These are phyloP conservation scores for Hystrix cristata DNA, from an alignment of 2,113 vertebrate species.

Conservation along the genomic window DNA sequence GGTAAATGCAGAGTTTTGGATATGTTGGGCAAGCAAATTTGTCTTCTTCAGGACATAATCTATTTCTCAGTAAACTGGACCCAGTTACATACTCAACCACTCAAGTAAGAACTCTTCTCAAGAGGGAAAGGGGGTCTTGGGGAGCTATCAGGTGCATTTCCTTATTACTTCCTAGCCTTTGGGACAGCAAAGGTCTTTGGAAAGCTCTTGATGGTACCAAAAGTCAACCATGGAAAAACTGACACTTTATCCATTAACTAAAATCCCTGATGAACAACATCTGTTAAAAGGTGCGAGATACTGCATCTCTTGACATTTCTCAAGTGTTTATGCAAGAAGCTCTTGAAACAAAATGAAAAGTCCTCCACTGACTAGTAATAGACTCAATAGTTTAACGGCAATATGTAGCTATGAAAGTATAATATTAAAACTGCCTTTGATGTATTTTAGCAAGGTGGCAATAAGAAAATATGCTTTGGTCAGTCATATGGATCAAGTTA, in stretches of 20 bases:
- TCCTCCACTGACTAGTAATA: conserved; percentile 88
- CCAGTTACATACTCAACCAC: background rate
- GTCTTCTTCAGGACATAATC: conserved; percentile 34
- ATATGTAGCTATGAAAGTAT: conserved; percentile 88
- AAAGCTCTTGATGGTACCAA: conserved; percentile 77
- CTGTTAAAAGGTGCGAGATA: conserved; percentile 83
- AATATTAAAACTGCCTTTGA: conserved; percentile 88
- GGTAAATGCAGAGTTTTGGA: background rate
- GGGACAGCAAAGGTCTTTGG: conserved; percentile 22
- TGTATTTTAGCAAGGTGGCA: conserved; percentile 90
- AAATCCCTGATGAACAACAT: conserved; percentile 83
- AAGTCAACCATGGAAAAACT: conserved; percentile 82
- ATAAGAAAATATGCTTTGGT: conserved; percentile 88
- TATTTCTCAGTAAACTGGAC: conserved; percentile 50
- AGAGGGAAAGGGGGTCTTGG: conserved; percentile 9
- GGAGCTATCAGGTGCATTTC: conserved; percentile 6
- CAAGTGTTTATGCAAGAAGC: conserved; percentile 84
- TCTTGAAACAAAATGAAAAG: conserved; percentile 87
- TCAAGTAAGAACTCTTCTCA: conserved; percentile 9
- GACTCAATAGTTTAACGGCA: conserved; percentile 87
- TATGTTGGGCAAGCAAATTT: background rate
- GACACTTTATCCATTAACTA: conserved; percentile 84
- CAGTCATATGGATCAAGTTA: conserved; percentile 90
- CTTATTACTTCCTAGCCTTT: background rate
- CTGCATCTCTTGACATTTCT: conserved; percentile 82